Evolutionary conservation across 1,140 invertebrate genomes (phyloP), one percentile per base, ranked within the genome.

Genomic region (Steinernema khuongi): DNA sequence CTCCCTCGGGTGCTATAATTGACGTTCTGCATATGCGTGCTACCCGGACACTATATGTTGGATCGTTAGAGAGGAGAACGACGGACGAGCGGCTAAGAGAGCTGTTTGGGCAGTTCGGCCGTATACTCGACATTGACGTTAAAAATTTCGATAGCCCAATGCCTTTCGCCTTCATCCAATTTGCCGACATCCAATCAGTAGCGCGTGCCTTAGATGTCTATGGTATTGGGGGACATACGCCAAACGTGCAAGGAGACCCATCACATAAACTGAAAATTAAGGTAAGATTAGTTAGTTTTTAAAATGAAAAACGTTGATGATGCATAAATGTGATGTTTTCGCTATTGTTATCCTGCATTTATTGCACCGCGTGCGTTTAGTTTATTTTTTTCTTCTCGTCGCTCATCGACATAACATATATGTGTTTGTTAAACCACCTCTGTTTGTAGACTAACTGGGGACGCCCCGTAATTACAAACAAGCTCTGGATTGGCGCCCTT

Each of bases 71-170:
- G 50, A 60, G 7, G 7, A 60, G 50, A 26, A 60, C 50, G 50
- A 17, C 50, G 2, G 50, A 60, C 11, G 22, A 60, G 11, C 7
- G 50, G 26, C 50, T 60, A 60, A 60, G 19, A 60, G 50, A 60
- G 50, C 50, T 60, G 14, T 60, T 60, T 60, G 50, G 50, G 4
- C 50, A 22, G 26, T 60, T 60, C 50, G 50, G 50, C 26, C 50
- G 26, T 22, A 60, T 60, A 17, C 7, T 60, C 50, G 50, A 60
- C 26, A 60, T 60, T 60, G 50, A 60, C 11, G 50, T 60, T 60
- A 60, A 60, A 60, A 60, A 60, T 60, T 60, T 60, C 50, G 50
- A 60, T 14, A 60, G 50, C 26, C 50, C 50, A 7, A 60, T 60
- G 50, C 50, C 50, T 11, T 60, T 60, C 50, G 50, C 50, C 4